Base-by-base conservation (phyloP, 1,140 invertebrate genomes). In the Sycophila sp. region DNA sequence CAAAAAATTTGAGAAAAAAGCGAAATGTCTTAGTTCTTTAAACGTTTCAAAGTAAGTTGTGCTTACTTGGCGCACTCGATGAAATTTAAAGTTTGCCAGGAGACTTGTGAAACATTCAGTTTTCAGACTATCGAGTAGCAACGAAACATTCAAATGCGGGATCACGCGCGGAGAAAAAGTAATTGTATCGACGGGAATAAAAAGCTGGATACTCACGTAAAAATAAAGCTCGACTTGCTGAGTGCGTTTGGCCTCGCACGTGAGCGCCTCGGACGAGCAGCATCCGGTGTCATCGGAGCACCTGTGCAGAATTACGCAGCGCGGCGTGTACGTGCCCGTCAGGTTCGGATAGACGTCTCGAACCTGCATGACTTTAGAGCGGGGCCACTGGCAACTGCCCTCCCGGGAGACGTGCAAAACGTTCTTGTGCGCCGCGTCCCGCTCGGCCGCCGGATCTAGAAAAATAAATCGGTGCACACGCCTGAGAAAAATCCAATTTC, bases 241-340 rank as follows among this genome's bases (percentile, higher is more conserved):
- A 11, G 87, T 87, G 3, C 85, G 85, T 77, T 92, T 93, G 2
- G 92, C 89, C 26, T 88, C 89, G 78, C 93, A 94, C 24, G 89
- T 90, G 51, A 89, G 84, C 4, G 84, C 79, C 67, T 90, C 88
- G 15, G 87, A 86, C 26, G 79, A 82, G 77, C 93, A 94, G 80
- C 93, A 94, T 65, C 93, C 93, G 10, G 91, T 92, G 79, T 93
- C 91, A 75, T 93, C 92, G n/a, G 90, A 89, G 77, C 93, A 94
- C 68, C 90, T 88, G 78, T 94, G 90, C 42, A 94, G 78, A 19
- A 92, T 88, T 4, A 91, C 92, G 79, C 93, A 94, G 68, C 91
- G 90, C 24, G 93, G 93, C 60, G 88, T 83, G 84, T 94, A 94
- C 24, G 86, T 88, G 76, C 90, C 92, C n/a, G 89, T 88, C 0